phyloP scores from a whole-genome alignment of 2,888 invertebrate genomes.

The Ephialtes manifestator region DNA sequence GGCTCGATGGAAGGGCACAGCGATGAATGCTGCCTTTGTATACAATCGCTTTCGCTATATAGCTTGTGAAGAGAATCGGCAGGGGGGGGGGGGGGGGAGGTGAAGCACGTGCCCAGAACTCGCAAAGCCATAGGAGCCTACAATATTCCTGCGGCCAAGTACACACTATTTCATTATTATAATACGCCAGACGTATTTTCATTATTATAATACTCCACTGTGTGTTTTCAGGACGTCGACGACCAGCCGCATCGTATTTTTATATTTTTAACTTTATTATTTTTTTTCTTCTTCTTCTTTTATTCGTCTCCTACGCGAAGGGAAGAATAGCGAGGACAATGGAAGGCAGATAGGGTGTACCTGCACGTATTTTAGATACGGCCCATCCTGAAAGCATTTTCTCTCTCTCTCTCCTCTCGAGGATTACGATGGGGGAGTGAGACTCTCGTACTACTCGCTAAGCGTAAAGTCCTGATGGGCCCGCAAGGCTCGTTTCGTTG shows the following conservation, averaged over 20 bases:
- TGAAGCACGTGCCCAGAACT: constrained; percentile 40
- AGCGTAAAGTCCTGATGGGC: constrained; percentile 54
- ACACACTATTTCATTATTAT: constrained; percentile 3
- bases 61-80: neutral
- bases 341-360: constrained; percentile 54
- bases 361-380: constrained; percentile 63
- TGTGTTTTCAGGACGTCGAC: neutral
- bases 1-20: constrained; percentile 38
- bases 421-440: constrained; percentile 42
- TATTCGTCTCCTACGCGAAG: constrained; percentile 52
- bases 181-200: neutral
- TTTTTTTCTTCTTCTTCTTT: constrained; percentile 15
- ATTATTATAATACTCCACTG: neutral
- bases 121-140: neutral
- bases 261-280: neutral
- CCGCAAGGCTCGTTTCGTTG: constrained; percentile 51
- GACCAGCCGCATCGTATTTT: neutral
- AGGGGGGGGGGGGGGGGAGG: neutral
- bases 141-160: constrained; percentile 2
- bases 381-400: constrained; percentile 24
- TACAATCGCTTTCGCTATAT: constrained; percentile 25
- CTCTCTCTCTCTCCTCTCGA: constrained; percentile 13
- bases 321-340: constrained; percentile 62
- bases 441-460: constrained; percentile 9
- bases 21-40: constrained; percentile 72